Percentiles rank a stretch among this genome's conserved stretches.
Evolutionary conservation across 2,888 invertebrate genomes (phyloP).

Genomic region (Drosophila lacicola): DNA sequence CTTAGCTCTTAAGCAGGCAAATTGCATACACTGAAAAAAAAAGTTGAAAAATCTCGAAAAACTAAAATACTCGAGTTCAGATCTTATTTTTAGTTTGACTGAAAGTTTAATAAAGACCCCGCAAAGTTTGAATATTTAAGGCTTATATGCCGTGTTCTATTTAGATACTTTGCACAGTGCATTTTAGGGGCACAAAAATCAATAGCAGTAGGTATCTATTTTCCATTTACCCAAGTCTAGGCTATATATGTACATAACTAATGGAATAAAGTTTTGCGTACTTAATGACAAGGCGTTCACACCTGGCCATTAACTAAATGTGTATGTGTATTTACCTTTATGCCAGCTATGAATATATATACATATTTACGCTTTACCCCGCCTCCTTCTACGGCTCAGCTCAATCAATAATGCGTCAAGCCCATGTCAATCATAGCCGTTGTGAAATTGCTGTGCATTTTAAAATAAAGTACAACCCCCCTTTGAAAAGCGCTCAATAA

Average conservation of each 20-base stretch:
- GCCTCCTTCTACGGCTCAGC: not conserved
- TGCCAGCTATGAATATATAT: slow-evolving; percentile 7
- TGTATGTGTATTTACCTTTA: slow-evolving; percentile 11
- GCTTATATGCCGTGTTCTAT: not conserved
- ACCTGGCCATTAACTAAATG: slow-evolving; percentile 41
- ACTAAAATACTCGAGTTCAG: not conserved
- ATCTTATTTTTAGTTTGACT: too few relatives aligned
- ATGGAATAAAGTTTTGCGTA: slow-evolving; percentile 21
- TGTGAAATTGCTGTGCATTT: slow-evolving; percentile 27
- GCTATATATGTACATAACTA: slow-evolving; percentile 29
- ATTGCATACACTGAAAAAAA: slow-evolving; percentile 9
- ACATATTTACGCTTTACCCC: not conserved
- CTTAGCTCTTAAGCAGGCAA: slow-evolving; percentile 39
- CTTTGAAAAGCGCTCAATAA: slow-evolving; percentile 15
- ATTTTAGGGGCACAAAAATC: slow-evolving; percentile 34
- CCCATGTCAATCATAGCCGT: slow-evolving; percentile 46
- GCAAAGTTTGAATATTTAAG: too few relatives aligned
- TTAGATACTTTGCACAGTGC: slow-evolving; percentile 20
- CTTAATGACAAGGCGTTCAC: slow-evolving; percentile 37
- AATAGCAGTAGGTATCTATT: slow-evolving; percentile 33
- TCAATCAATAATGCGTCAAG: slow-evolving; percentile 54
- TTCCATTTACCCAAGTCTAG: slow-evolving; percentile 6
- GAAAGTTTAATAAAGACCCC: too few relatives aligned
- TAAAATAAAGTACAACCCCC: slow-evolving; percentile 13
- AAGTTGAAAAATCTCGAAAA: not conserved